Base-by-base conservation (phyloP, 2,113 vertebrate genomes). In the Zosterops lateralis region DNA sequence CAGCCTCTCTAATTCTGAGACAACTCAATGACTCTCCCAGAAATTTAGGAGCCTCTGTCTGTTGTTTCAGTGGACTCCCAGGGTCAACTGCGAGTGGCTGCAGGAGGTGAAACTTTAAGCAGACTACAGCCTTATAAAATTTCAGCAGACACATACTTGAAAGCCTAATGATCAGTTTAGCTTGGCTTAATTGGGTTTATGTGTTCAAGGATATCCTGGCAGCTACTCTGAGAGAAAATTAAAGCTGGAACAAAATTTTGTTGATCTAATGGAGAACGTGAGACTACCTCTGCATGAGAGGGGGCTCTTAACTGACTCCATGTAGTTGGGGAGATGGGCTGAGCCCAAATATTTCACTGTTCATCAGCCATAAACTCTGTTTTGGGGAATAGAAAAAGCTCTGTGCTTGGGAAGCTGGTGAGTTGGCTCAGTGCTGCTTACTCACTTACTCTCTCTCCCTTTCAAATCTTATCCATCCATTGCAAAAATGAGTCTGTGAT, bases 91-190 rank as follows among this genome's bases (percentile, higher is more conserved):
- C 0, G 25, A 92, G 84, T 78, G 89, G 92, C 92, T 93, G 92
- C 96, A 93, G 93, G 92, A 96, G 90, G 93, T 85, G 88, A 94
- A 95, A 96, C 92, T 95, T 90, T 75, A 93, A 89, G 91, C 57
- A 95, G 92, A 64, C 93, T 87, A 34, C 6, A 19, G 90, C 91
- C 96, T 95, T 97, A 96, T 95, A 95, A 97, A 97, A 95, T 76
- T 92, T 84, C 90, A 95, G 87, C 94, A 96, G 91, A 94, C 87
- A 91, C 87, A 67, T 92, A 92, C 92, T 94, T 95, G 89, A 96
- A 95, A 97, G 93, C 84, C 87, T 96, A 97, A 95, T 95, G 93
- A 97, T 95, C 94, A 88, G 89, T 95, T 94, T 91, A 91, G 84
- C 67, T 90, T 90, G 72, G 75, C 87, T 96, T 97, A 95, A 96